Evolutionary conservation across 2,797 vertebrate species (phyloP), one percentile per base, ranked within the genome.

Genomic region (Siniperca undulata): DNA sequence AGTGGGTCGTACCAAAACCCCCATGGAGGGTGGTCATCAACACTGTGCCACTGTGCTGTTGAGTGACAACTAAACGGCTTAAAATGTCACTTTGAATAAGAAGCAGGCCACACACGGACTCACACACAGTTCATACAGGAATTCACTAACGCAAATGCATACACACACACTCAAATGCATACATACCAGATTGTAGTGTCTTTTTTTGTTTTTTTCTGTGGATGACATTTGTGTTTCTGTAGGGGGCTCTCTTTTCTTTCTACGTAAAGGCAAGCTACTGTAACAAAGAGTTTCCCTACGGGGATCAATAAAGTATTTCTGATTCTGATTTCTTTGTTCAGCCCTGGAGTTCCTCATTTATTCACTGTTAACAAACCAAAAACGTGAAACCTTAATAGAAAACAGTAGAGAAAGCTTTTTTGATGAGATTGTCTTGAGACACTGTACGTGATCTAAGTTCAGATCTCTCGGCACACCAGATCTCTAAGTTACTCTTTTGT

Each of bases 61-160:
- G 93, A 94, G 87, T 94, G 94, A 94, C 93, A 94, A 91, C 88
- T 90, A 86, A 93, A 93, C 81, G 83, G 93, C 90, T 94, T 93
- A 93, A 93, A 94, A 91, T 94, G 92, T 92, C 90, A 89, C 91
- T 92, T 90, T 92, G 92, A 93, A 94, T 93, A 88, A 89, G 79
- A 91, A 93, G 58, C 78, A 91, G 85, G 86, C 80, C 88, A 86
- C 92, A 93, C 88, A 87, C 87, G 38, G 86, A 66, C 77, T 75
- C 69, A 70, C 70, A 74, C 71, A 77, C 17, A 66, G 64, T 52
- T 58, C 56, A 81, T 59, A 77, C 65, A 79, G 22, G 24, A 46
- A 79, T 62, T 65, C 76, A 81, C 56, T 69, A 52, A 79, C 50
- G 64, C 38, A 73, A 11, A 77, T 19, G 16, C 22, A 50, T 14